Conservation (phyloP, 37 sponge, comb jelly and placozoan species). For the Lycopodina hypogea region DNA sequence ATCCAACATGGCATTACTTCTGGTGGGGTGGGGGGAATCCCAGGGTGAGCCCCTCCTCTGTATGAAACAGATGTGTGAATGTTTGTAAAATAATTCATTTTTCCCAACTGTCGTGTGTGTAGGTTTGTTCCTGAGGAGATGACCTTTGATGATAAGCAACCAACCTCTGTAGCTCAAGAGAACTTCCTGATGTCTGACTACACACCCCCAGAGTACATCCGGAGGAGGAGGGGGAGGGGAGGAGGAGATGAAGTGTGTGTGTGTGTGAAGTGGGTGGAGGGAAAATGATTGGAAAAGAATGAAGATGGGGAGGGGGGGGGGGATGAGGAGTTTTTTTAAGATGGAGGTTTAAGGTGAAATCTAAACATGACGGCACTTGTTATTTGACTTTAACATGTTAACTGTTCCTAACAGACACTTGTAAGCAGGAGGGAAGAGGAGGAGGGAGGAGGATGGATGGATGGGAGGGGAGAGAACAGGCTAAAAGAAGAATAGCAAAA, state of each 20-base stretch:
- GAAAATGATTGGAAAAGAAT: neutral
- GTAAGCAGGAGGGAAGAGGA: neutral
- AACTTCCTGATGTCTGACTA: slow-evolving; percentile 37
- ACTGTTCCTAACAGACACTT: too few species aligned
- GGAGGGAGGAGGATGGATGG: neutral
- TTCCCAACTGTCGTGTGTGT: too few species aligned
- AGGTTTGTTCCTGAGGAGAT: slow-evolving; percentile 90
- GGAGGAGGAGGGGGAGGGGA: neutral
- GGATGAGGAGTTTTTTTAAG: neutral
- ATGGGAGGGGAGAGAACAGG: neutral
- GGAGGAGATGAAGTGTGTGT: neutral
- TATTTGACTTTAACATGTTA: too few species aligned
- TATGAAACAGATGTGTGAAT: too few species aligned
- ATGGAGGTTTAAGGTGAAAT: neutral
- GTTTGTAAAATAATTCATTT: too few species aligned
- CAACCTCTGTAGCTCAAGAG: slow-evolving; percentile 44
- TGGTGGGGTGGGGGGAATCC: too few species aligned
- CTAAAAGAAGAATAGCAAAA: too few species aligned
- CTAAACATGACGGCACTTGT: too few species aligned
- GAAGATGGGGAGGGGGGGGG: neutral
- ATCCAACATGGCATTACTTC: too few species aligned
- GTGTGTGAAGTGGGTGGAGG: neutral
- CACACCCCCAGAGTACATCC: slow-evolving; percentile 64
- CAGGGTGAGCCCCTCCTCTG: too few species aligned
- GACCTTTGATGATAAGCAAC: slow-evolving; percentile 68